Evolutionary conservation across 2,797 vertebrate genomes (phyloP).

Genomic region (Poecile montanus): DNA sequence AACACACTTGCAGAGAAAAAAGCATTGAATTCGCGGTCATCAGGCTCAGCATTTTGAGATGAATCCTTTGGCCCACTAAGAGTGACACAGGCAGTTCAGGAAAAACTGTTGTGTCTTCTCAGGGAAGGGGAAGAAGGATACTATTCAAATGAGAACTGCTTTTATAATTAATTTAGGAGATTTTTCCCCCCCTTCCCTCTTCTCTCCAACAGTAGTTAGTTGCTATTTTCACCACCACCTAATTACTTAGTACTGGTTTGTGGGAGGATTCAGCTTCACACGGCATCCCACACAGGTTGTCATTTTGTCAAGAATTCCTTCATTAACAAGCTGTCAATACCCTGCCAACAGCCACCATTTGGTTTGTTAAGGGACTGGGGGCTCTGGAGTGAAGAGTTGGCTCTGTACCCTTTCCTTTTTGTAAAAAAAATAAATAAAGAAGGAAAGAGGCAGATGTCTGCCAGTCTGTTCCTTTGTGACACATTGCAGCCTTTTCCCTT

Average conservation of each 20-base stretch:
- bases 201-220: conserved; percentile 60
- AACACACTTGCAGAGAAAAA: neutral
- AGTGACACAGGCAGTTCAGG: neutral
- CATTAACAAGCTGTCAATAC: conserved; percentile 84
- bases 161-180: conserved; percentile 67
- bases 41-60: neutral
- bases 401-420: conserved; percentile 52
- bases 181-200: neutral
- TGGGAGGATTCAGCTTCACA: conserved; percentile 73
- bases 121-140: neutral
- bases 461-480: conserved; percentile 79
- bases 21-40: neutral
- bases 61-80: neutral
- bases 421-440: conserved; percentile 61
- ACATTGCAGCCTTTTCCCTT: conserved; percentile 42
- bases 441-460: conserved; percentile 80
- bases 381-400: conserved; percentile 76
- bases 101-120: neutral
- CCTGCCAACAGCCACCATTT: conserved; percentile 79
- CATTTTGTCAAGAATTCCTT: conserved; percentile 82
- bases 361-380: conserved; percentile 75
- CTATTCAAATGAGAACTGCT: conserved; percentile 6
- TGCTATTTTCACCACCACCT: conserved; percentile 79
- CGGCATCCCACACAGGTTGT: conserved; percentile 79
- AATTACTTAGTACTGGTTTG: conserved; percentile 76